A percentile compares a stretch with the other conserved stretches of the same genome.
phyloP scores from a whole-genome alignment of 2,113 vertebrate species.

The Alethe castanea region DNA sequence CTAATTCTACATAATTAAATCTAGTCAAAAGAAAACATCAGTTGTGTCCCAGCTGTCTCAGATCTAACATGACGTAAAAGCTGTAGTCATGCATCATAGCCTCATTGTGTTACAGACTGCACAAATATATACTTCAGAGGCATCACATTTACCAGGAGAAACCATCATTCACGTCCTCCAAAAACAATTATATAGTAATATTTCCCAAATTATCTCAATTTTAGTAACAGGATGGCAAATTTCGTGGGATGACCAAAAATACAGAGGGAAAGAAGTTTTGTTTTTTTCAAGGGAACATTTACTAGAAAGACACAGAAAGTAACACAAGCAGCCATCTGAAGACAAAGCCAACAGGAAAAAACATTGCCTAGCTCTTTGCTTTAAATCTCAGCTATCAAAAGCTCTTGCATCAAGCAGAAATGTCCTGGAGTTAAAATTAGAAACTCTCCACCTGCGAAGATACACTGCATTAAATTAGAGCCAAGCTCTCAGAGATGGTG shows the following conservation, averaged over 20 bases:
- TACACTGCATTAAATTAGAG: background rate
- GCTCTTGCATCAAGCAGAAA: background rate
- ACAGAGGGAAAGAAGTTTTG: background rate
- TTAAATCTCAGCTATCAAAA: background rate
- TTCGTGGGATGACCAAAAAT: background rate
- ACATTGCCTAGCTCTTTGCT: background rate
- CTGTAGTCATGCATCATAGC: background rate
- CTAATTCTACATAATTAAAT: background rate
- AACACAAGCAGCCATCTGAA: background rate
- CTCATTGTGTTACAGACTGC: background rate
- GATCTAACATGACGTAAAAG: background rate
- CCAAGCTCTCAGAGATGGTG: background rate
- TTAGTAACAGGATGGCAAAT: background rate
- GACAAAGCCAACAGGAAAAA: background rate
- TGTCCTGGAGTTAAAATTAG: background rate
- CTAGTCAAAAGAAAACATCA: background rate
- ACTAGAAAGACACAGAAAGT: background rate
- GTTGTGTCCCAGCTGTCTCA: background rate
- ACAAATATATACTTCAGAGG: background rate
- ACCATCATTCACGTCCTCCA: rapidly evolving
- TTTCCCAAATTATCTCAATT: background rate
- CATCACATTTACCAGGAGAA: background rate
- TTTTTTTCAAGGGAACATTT: background rate
- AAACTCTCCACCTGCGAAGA: background rate
- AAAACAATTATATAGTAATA: background rate